A percentile compares a stretch with the other conserved stretches of the same genome.
These are phyloP conservation scores for Papilio elwesi DNA, from an alignment of 2,888 invertebrate genomes.

Conservation along the genomic window DNA sequence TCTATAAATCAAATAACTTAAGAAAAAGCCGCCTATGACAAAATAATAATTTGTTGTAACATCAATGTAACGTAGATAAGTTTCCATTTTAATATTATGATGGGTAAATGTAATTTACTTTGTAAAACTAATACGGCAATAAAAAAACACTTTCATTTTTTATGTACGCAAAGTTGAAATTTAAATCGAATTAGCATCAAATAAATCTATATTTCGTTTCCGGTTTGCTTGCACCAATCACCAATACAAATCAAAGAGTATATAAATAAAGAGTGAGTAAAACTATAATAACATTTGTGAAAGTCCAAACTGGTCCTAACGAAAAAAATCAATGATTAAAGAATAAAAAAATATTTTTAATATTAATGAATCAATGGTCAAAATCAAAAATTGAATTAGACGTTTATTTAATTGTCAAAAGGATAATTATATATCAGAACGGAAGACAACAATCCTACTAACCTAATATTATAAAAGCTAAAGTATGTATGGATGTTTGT, in stretches of 20 bases:
- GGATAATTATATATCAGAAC: too few relatives aligned
- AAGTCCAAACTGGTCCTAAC: too few relatives aligned
- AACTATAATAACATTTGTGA: too few relatives aligned
- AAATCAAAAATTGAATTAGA: too few relatives aligned
- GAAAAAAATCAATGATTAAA: too few relatives aligned
- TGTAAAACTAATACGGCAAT: background rate
- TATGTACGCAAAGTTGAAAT: constrained; percentile 1
- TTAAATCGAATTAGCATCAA: constrained; percentile 1
- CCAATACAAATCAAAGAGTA: background rate
- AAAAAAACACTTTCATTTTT: background rate
- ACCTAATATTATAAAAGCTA: too few relatives aligned
- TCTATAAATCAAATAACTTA: constrained; percentile 72
- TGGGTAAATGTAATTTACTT: background rate
- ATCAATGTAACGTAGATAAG: constrained; percentile 59
- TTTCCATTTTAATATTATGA: constrained; percentile 53
- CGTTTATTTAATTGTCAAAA: too few relatives aligned
- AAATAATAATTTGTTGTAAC: constrained; percentile 73
- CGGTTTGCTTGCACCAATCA: background rate
- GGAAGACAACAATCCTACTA: too few relatives aligned
- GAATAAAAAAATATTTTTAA: too few relatives aligned
- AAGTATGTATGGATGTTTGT: too few relatives aligned
- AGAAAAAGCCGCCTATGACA: constrained; percentile 69
- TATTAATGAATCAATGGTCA: too few relatives aligned
- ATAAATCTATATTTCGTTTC: constrained; percentile 1
- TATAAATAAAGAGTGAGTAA: background rate